A percentile compares a stretch with the other conserved stretches of the same genome.
Evolutionary conservation across 2,888 invertebrate species (phyloP).

Genomic region (Hermodice carunculata): DNA sequence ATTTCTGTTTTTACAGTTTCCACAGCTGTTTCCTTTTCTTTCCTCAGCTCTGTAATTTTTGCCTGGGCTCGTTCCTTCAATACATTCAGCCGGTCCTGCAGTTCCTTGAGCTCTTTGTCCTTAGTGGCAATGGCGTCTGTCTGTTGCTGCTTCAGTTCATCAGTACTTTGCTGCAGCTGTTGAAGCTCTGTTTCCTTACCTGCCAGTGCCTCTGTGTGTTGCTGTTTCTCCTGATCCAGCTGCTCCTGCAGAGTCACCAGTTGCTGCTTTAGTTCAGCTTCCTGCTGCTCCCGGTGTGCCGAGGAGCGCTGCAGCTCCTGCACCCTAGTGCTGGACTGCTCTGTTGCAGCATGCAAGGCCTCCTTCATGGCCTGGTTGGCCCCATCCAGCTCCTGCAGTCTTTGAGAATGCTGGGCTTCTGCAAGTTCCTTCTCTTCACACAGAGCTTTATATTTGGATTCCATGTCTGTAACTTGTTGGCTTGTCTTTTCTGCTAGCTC

Average conservation of each 20-base stretch:
- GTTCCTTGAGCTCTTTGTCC: slow-evolving; percentile 16
- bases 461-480: no score
- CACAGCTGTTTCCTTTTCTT: slow-evolving; percentile 1
- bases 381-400: no score
- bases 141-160: no score
- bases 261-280: slow-evolving; percentile 45
- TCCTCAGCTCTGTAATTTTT: slow-evolving; percentile 24
- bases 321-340: no score
- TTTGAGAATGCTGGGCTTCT: no score
- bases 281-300: slow-evolving; percentile 29
- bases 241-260: slow-evolving; percentile 12
- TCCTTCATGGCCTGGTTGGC: no score
- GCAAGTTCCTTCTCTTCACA: no score
- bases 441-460: no score
- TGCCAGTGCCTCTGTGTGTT: slow-evolving; percentile 1
- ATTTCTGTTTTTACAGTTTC: slow-evolving; percentile 8
- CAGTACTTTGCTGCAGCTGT: no score
- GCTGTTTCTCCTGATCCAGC: background rate
- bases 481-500: no score
- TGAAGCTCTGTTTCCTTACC: background rate
- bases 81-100: slow-evolving; percentile 20
- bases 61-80: slow-evolving; percentile 28
- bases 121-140: slow-evolving; percentile 16
- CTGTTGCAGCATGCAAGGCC: no score
- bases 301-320: no score